A percentile compares a stretch with the other conserved stretches of the same genome.
Evolutionary conservation across 2,888 invertebrate genomes (phyloP).

Genomic region (Stenichneumon culpator): DNA sequence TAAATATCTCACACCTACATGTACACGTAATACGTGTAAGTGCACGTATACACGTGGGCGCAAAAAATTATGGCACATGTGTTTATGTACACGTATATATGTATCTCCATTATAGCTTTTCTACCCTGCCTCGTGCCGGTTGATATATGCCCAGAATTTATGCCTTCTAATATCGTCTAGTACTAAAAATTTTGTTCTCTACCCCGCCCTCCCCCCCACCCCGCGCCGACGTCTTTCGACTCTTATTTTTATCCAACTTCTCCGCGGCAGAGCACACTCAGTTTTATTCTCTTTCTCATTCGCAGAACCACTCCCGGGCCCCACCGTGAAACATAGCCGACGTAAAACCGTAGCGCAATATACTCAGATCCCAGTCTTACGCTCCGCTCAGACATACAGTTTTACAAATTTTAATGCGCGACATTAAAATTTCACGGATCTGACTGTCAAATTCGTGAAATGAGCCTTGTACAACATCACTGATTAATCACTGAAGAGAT

Average conservation of each 20-base stretch:
- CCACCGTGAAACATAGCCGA: conserved; percentile 33
- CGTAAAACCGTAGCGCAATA: conserved; percentile 40
- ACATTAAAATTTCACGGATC: conserved; percentile 9
- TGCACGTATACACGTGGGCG: neutral
- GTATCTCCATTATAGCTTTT: conserved; percentile 45
- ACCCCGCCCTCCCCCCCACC: neutral
- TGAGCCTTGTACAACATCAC: neutral
- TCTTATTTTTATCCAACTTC: conserved; percentile 47
- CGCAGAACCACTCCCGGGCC: conserved; percentile 3
- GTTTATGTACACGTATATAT: conserved; percentile 25
- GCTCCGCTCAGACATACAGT: neutral
- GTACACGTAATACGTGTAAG: neutral
- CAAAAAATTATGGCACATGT: conserved; percentile 42
- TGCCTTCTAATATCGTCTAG: conserved; percentile 69
- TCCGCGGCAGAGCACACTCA: conserved; percentile 22
- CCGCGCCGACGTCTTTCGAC: neutral
- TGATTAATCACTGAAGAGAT: neutral
- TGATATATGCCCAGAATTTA: conserved; percentile 65
- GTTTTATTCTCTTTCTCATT: conserved; percentile 42
- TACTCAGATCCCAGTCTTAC: conserved; percentile 13
- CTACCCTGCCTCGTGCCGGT: conserved; percentile 25
- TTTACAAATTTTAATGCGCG: conserved; percentile 7
- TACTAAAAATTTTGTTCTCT: conserved; percentile 32
- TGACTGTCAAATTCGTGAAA: neutral
- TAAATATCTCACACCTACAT: conserved; percentile 18